A percentile compares a stretch with the other conserved stretches of the same genome.
phyloP scores from a whole-genome alignment of 2,797 vertebrate species.

The Platalea minor region DNA sequence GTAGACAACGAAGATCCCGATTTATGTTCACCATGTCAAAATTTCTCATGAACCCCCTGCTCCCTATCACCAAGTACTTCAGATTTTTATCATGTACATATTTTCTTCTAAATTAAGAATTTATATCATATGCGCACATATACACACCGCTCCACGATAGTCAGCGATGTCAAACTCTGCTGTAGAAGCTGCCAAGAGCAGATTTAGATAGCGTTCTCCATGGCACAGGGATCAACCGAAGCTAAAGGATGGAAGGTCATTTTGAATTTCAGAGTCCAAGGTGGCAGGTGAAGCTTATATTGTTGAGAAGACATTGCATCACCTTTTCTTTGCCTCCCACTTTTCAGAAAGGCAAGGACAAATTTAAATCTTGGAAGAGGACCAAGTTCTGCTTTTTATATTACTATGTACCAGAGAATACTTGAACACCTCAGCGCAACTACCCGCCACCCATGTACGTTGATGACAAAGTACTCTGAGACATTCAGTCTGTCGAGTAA shows the following conservation, averaged over 20 bases:
- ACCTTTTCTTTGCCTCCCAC: not conserved
- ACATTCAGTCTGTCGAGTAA: slow-evolving; percentile 14
- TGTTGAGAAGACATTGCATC: not conserved
- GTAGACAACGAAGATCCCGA: not conserved
- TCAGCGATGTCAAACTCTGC: not conserved
- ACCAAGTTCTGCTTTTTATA: not conserved
- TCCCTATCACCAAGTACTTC: not conserved
- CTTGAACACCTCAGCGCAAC: not conserved
- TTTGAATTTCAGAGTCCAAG: not conserved
- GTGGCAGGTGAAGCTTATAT: not conserved
- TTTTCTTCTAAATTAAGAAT: not conserved
- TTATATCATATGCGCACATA: not conserved
- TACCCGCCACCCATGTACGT: not conserved
- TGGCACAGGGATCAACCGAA: fast-evolving
- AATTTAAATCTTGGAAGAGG: slow-evolving; percentile 22
- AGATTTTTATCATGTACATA: not conserved
- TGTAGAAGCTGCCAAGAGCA: not conserved
- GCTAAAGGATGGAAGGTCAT: not conserved
- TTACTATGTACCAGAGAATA: not conserved
- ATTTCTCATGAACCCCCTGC: not conserved
- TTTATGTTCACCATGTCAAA: not conserved
- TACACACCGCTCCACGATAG: not conserved
- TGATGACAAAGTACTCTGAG: slow-evolving; percentile 32
- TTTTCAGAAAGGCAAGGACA: slow-evolving; percentile 19
- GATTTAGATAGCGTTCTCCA: not conserved